These are phyloP conservation scores for Stenoptilia bipunctidactyla DNA, from an alignment of 2,888 invertebrate genomes.

Conservation along the genomic window DNA sequence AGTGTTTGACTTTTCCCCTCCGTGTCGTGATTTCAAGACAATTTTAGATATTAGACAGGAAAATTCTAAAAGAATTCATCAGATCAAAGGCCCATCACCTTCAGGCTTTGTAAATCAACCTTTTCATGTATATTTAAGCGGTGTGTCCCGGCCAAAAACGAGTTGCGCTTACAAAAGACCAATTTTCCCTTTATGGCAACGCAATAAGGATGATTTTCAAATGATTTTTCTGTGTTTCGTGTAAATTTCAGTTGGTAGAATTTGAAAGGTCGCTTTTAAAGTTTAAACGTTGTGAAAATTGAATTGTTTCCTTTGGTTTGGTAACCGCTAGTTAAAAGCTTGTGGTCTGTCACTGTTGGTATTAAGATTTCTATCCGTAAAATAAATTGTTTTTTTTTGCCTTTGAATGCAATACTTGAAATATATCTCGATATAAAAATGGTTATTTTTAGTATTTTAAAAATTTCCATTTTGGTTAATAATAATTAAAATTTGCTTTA, in stretches of 20 bases:
- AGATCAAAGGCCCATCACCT: conserved; percentile 2
- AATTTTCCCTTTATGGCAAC: background rate
- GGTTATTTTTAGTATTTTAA: too few relatives aligned
- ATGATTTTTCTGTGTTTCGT: background rate
- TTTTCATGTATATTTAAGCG: conserved; percentile 17
- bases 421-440: too few relatives aligned
- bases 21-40: too few relatives aligned
- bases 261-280: conserved; percentile 29
- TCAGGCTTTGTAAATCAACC: conserved; percentile 18
- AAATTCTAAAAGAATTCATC: background rate
- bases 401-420: too few relatives aligned
- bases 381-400: too few relatives aligned
- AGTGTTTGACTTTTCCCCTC: too few relatives aligned
- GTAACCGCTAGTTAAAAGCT: conserved; percentile 11
- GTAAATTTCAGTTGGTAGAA: conserved; percentile 16
- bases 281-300: conserved; percentile 34
- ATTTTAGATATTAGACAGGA: too few relatives aligned
- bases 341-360: conserved; percentile 12
- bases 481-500: too few relatives aligned
- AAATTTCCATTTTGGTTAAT: too few relatives aligned
- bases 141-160: too few relatives aligned
- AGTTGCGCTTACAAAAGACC: background rate
- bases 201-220: background rate
- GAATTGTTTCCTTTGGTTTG: conserved; percentile 28
- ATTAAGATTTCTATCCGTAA: too few relatives aligned